Conservation (phyloP, 2,888 invertebrate species). For the Anarsia innoxiella region DNA sequence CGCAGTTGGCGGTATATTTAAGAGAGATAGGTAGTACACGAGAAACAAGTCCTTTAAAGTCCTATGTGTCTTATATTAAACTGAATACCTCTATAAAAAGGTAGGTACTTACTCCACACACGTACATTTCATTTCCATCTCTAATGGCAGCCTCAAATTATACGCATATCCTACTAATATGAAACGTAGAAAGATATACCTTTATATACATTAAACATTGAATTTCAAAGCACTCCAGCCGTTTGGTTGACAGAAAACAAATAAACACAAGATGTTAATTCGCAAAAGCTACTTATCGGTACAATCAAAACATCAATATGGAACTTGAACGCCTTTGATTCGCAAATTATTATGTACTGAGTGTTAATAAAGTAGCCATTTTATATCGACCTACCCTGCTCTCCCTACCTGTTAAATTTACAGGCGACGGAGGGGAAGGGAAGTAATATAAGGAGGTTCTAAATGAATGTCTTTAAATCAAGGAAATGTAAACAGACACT, state of each 20-base stretch:
- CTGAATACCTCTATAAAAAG: too few relatives aligned
- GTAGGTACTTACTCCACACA: too few relatives aligned
- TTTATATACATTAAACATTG: too few relatives aligned
- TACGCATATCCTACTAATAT: too few relatives aligned
- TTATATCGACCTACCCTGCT: conserved; percentile 34
- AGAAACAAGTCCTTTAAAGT: too few relatives aligned
- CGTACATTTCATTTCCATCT: too few relatives aligned
- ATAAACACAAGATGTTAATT: conserved; percentile 42
- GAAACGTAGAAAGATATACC: too few relatives aligned
- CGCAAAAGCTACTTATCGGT: conserved; percentile 47
- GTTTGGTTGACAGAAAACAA: conserved; percentile 32
- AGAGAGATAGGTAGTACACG: too few relatives aligned
- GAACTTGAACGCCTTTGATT: conserved; percentile 57
- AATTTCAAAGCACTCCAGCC: conserved; percentile 3
- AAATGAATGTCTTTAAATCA: conserved; percentile 51
- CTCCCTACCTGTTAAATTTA: conserved; percentile 16
- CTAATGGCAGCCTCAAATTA: too few relatives aligned
- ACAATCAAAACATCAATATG: conserved; percentile 45
- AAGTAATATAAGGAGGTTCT: conserved; percentile 28
- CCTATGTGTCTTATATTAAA: too few relatives aligned
- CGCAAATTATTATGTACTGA: conserved; percentile 51
- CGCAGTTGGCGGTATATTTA: too few relatives aligned
- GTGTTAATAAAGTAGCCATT: conserved; percentile 49
- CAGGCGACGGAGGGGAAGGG: conserved; percentile 18
- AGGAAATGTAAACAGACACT: conserved; percentile 70